Percentiles rank a stretch among this genome's conserved stretches.
phyloP scores from a whole-genome alignment of 2,888 invertebrate genomes.

The Cenopis cana region DNA sequence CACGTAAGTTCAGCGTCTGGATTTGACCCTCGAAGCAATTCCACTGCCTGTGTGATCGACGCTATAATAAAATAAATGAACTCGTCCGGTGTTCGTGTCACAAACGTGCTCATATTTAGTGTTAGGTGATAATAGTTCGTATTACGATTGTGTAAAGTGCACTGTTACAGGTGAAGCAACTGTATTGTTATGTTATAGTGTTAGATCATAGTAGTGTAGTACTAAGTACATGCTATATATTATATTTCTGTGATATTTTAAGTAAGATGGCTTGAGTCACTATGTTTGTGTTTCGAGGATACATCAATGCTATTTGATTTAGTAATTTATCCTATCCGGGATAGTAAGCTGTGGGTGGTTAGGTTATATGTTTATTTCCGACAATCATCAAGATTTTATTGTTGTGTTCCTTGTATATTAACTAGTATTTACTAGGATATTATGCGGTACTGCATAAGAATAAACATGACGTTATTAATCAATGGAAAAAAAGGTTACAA shows the following conservation, averaged over 20 bases:
- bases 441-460: not conserved
- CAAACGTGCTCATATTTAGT: constrained; percentile 42
- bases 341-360: not conserved
- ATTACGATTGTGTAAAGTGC: constrained; percentile 31
- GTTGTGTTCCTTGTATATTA: not conserved
- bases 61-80: constrained; percentile 73
- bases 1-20: constrained; percentile 53
- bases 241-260: constrained; percentile 50
- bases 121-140: constrained; percentile 29
- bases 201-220: constrained; percentile 53
- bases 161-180: constrained; percentile 35
- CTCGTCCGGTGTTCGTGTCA: constrained; percentile 68
- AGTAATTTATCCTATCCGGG: not conserved
- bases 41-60: constrained; percentile 77
- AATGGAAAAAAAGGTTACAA: constrained; percentile 13
- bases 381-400: not conserved
- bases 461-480: constrained; percentile 23
- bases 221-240: constrained; percentile 43
- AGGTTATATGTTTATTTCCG: not conserved
- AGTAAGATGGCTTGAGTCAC: constrained; percentile 40
- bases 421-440: not conserved
- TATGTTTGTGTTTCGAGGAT: constrained; percentile 25
- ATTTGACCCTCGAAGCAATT: constrained; percentile 70
- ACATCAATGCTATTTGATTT: constrained; percentile 14
- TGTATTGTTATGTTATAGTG: constrained; percentile 47